Percentiles rank a stretch among this genome's conserved stretches.
Evolutionary conservation across 2,113 vertebrate genomes (phyloP).

Genomic region (Laterallus jamaicensis): DNA sequence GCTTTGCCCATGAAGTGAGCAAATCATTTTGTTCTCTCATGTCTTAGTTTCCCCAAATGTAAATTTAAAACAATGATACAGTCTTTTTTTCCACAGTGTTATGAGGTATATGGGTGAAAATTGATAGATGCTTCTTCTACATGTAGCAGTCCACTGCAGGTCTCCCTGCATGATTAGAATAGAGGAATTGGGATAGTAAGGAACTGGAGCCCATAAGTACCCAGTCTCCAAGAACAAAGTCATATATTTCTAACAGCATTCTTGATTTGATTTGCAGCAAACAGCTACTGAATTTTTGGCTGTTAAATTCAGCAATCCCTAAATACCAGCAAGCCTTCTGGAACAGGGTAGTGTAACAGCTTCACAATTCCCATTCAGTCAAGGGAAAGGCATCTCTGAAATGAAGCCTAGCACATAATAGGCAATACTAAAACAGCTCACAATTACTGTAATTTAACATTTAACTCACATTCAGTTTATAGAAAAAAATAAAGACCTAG

Average conservation of each 20-base stretch:
- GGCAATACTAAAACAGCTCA: constrained; percentile 60
- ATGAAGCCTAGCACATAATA: constrained; percentile 47
- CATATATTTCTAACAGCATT: neutral
- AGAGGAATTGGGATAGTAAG: neutral
- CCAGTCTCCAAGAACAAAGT: neutral
- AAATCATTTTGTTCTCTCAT: neutral
- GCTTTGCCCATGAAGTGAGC: neutral
- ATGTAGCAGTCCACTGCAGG: neutral
- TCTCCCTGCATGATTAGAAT: neutral
- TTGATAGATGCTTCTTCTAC: neutral
- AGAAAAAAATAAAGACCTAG: constrained; percentile 15
- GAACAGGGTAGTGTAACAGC: neutral
- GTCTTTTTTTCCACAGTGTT: neutral
- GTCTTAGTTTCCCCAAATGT: neutral
- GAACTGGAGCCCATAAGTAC: neutral
- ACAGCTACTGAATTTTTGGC: neutral
- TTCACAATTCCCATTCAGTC: constrained; percentile 53
- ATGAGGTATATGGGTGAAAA: neutral
- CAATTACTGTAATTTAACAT: constrained; percentile 76
- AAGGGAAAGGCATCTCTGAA: constrained; percentile 31
- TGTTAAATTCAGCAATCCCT: neutral
- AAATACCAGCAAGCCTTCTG: neutral
- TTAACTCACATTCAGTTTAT: constrained; percentile 71
- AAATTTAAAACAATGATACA: neutral
- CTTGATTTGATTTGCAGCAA: neutral